Evolutionary conservation across 2,888 invertebrate species (phyloP), one percentile per base, ranked within the genome.

Genomic region (Campoplex nolae): DNA sequence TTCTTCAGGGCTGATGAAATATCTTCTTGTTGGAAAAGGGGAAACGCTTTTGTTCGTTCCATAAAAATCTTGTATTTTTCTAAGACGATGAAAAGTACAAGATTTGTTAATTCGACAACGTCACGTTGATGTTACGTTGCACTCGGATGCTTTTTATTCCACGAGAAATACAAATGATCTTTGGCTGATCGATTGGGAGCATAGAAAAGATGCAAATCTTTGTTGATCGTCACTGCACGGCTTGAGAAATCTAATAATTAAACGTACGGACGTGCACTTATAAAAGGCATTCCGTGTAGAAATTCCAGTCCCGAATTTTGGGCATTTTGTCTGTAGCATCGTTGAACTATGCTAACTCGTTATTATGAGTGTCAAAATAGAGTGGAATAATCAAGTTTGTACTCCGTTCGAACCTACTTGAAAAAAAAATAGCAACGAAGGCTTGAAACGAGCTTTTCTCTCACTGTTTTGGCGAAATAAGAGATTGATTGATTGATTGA

Each of bases 1-100:
- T 78, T 79, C 58, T 35, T 35, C 82, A 85, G 88, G 87, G 86
- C 86, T 87, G 88, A 82, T 84, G 54, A 42, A 70, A 84, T 58
- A 56, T 67, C 65, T 67, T 48, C 48, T 68, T 48, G 18, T 28
- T 3, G 28, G 51, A 62, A 23, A 18, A 16, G 32, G 16, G 28
- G n/a, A 0, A 23, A 28, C 35, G 32, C 35, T 23, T 18, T 28
- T 18, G 48, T 51, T 4, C 13, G 13, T 62, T 62, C 3, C 62
- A 6, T 62, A 56, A 11, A 28, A 58, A 51, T 28, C 45, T 6
- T 28, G 45, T 56, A 48, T 81, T 65, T 79, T 73, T 83, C 18
- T 13, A 76, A 38, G 35, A 75, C 42, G n/a, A 38, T 16, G 3
- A 23, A 23, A 23, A 23, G 23, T 23, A 23, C 23, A 23, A 23